A percentile compares a stretch with the other conserved stretches of the same genome.
Evolutionary conservation across 2,888 invertebrate genomes (phyloP).

Genomic region (Fragum fragum): DNA sequence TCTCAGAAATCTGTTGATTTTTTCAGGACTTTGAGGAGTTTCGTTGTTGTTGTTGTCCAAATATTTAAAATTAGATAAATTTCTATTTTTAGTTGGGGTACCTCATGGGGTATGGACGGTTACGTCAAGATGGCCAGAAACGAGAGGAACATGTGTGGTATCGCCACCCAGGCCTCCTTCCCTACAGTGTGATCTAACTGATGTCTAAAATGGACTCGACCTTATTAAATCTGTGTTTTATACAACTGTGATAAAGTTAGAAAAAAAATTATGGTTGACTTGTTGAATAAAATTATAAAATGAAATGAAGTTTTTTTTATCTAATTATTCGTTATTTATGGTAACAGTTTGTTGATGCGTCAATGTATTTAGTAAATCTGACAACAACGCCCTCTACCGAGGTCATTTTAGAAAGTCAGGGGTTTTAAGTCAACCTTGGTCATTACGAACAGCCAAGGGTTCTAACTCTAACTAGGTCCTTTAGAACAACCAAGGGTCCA

Average conservation of each 20-base stretch:
- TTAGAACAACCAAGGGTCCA: too few species aligned
- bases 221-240: not conserved
- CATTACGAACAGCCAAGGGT: not conserved
- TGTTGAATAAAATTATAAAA: not conserved
- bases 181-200: slow-evolving; percentile 71
- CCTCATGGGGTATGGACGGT: slow-evolving; percentile 69
- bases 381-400: too few species aligned
- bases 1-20: too few species aligned
- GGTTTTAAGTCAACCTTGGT: not conserved
- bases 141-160: slow-evolving; percentile 74
- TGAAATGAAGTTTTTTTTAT: too few species aligned
- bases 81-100: slow-evolving; percentile 69
- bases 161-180: slow-evolving; percentile 75
- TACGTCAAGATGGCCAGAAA: slow-evolving; percentile 74
- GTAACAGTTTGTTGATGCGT: too few species aligned
- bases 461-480: too few species aligned
- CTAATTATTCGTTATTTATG: too few species aligned
- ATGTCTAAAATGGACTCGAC: not conserved
- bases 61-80: too few species aligned
- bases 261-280: not conserved
- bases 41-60: too few species aligned
- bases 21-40: too few species aligned
- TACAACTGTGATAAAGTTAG: not conserved
- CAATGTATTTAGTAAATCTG: too few species aligned
- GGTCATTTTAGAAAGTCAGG: not conserved